Percentiles rank a stretch among this genome's conserved stretches.
phyloP scores from a whole-genome alignment of 2,888 invertebrate species.

The Ecliptopera silaceata region DNA sequence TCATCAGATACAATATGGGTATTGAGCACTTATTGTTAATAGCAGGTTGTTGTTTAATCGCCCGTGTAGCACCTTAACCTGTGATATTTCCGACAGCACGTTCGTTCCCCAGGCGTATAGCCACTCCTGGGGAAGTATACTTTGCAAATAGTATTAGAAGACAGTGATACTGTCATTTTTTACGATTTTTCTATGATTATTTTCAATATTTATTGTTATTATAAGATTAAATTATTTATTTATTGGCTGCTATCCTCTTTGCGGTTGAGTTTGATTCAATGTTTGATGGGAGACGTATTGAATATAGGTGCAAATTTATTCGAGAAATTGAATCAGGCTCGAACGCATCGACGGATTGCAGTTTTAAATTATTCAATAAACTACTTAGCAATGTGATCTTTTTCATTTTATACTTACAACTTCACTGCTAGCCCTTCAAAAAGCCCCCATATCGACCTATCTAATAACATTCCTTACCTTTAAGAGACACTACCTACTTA shows the following conservation, averaged over 20 bases:
- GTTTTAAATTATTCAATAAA: constrained; percentile 37
- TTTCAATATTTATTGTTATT: constrained; percentile 46
- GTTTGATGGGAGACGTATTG: constrained; percentile 68
- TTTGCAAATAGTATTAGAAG: constrained; percentile 58
- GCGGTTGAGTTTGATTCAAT: constrained; percentile 63
- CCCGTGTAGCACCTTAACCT: constrained; percentile 51
- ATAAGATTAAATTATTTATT: constrained; percentile 67
- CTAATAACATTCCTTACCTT: no score
- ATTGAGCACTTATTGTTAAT: not conserved
- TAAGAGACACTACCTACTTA: no score
- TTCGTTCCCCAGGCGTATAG: constrained; percentile 25
- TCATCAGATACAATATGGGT: not conserved
- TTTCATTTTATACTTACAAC: constrained; percentile 15
- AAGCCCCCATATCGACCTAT: no score
- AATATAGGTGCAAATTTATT: constrained; percentile 78
- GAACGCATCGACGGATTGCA: constrained; percentile 47
- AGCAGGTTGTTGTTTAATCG: constrained; percentile 36
- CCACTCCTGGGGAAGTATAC: constrained; percentile 40
- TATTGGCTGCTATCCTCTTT: constrained; percentile 51
- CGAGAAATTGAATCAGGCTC: constrained; percentile 70
- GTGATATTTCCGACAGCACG: constrained; percentile 70
- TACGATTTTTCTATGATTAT: constrained; percentile 49
- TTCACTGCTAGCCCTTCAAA: no score
- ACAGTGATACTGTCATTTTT: constrained; percentile 53
- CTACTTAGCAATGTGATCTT: constrained; percentile 26